These are phyloP conservation scores for Charanyca ferruginea DNA, from an alignment of 2,888 invertebrate species.

Conservation along the genomic window DNA sequence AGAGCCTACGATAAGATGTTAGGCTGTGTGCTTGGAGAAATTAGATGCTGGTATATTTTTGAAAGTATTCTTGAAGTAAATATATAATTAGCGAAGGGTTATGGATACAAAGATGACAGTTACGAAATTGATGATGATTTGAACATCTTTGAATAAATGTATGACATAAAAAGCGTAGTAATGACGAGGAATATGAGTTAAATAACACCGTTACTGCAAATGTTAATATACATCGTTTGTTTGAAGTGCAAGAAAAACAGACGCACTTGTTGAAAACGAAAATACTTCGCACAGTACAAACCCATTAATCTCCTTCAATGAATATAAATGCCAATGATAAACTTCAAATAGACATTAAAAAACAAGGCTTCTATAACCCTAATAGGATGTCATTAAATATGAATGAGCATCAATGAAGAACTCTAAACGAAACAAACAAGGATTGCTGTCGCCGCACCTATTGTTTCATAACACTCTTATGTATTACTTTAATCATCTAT, in stretches of 20 bases:
- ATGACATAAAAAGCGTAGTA: background rate
- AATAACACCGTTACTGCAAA: background rate
- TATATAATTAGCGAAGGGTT: background rate
- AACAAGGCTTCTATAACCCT: constrained; percentile 41
- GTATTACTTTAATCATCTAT: constrained; percentile 76
- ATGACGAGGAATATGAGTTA: background rate
- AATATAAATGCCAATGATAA: constrained; percentile 37
- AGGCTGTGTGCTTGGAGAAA: constrained; percentile 56
- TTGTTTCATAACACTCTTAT: constrained; percentile 84
- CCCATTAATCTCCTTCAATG: constrained; percentile 21
- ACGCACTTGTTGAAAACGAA: background rate
- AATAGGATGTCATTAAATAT: constrained; percentile 50
- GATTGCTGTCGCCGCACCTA: constrained; percentile 79
- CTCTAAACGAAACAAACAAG: constrained; percentile 64
- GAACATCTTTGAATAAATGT: background rate
- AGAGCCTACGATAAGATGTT: constrained; percentile 66
- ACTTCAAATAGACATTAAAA: constrained; percentile 39
- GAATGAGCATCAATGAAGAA: constrained; percentile 49
- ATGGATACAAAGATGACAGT: background rate
- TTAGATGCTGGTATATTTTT: constrained; percentile 28
- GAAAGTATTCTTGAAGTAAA: background rate
- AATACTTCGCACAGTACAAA: constrained; percentile 28
- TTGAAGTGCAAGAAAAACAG: background rate
- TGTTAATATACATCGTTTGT: background rate
- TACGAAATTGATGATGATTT: background rate